Base-by-base conservation (phyloP, 2,888 invertebrate genomes). In the Trichogramma evanescens region DNA sequence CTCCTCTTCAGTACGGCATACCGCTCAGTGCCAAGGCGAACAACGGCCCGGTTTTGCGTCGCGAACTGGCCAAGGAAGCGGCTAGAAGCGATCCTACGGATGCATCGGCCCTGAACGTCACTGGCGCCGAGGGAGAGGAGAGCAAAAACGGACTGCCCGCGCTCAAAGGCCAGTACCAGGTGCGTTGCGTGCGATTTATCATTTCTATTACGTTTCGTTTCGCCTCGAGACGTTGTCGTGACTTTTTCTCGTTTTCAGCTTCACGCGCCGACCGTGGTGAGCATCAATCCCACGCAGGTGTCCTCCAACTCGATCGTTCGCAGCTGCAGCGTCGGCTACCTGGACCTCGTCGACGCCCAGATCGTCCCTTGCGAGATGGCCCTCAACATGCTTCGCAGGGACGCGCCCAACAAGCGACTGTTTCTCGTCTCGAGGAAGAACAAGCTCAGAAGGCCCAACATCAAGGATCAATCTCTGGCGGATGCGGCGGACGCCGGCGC, bases 291-390 rank as follows among this genome's bases (percentile, higher is more conserved):
- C 0, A 75, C 80, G 0, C 79, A 76, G 58, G 66, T 82, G 9
- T 79, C 83, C 0, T 81, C 82, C 40, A 89, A 89, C 69, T 85
- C 88, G 0, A 90, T 91, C 79, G 88, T 90, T 0, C 82, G 93
- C 42, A 92, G 92, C 73, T 92, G 93, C 75, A 93, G 93, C 77
- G 93, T 93, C 3, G 93, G 93, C 0, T 93, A 91, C 73, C 80
- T 94, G 67, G 93, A 93, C 74, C 82, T 89, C 65, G 90, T 93
- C 4, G 91, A 91, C 69, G 84, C 86, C 1, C 86, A 86, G 69
- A 82, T 88, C 67, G 84, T 89, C 38, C 89, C 89, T 53, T 87
- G 87, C 48, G 89, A 89, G 70, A 87, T 89, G 55, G 86, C 88
- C 8, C 71, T 89, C 50, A 82, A 85, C 1, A 86, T 89, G 72